Percentiles rank a stretch among this genome's conserved stretches.
These are phyloP conservation scores for Acholoe squamosa DNA, from an alignment of 2,888 invertebrate species.

Conservation along the genomic window DNA sequence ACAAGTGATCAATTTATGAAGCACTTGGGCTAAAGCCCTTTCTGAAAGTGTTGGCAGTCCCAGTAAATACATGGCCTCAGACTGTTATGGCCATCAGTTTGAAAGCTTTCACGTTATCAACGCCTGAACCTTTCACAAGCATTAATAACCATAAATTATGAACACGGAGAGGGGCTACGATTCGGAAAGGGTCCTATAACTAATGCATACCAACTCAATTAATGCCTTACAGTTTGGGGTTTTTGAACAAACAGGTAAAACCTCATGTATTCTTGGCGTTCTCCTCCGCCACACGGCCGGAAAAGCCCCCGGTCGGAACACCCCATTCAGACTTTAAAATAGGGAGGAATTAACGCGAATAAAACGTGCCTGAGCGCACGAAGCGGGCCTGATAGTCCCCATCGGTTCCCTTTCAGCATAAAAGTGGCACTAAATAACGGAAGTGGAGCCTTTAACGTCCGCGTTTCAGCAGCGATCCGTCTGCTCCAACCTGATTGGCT, in stretches of 20 bases:
- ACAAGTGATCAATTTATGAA: too few relatives aligned
- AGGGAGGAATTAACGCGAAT: not conserved
- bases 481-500: slow-evolving; percentile 9
- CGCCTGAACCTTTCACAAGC: too few relatives aligned
- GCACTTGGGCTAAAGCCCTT: too few relatives aligned
- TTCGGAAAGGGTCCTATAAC: not conserved
- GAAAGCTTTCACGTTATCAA: too few relatives aligned
- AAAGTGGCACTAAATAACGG: slow-evolving; percentile 27
- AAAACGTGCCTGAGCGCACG: not conserved
- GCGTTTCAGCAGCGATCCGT: not conserved
- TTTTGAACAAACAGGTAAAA: not conserved
- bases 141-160: too few relatives aligned
- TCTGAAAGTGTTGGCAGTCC: too few relatives aligned
- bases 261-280: not conserved
- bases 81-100: too few relatives aligned
- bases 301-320: not conserved
- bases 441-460: not conserved
- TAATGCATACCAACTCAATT: slow-evolving; percentile 2
- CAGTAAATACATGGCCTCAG: too few relatives aligned
- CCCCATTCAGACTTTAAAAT: not conserved
- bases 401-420: slow-evolving; percentile 13
- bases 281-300: not conserved
- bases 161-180: too few relatives aligned
- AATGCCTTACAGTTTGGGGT: not conserved
- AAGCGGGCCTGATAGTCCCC: not conserved